These are phyloP conservation scores for Hypanus sabinus DNA, from an alignment of 2,113 vertebrate genomes.

Conservation along the genomic window DNA sequence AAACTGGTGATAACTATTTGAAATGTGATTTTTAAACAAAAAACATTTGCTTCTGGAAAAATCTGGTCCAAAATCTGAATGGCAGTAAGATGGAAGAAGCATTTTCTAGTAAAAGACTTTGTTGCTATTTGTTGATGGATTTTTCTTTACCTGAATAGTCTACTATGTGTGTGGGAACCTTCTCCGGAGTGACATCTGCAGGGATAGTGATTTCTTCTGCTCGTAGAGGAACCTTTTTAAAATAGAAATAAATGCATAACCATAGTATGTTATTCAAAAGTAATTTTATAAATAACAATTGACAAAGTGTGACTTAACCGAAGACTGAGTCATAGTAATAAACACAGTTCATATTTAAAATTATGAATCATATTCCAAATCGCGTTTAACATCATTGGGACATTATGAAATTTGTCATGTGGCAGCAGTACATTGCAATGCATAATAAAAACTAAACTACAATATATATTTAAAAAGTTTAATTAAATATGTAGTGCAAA, in stretches of 20 bases:
- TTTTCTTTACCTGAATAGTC: slow-evolving; percentile 82
- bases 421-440: no score
- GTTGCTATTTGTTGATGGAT: no score
- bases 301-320: neutral
- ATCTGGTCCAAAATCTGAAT: neutral
- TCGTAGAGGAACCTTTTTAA: slow-evolving; percentile 79
- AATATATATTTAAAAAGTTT: no score
- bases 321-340: neutral
- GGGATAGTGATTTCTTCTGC: slow-evolving; percentile 98
- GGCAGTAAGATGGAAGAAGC: neutral
- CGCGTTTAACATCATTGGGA: no score
- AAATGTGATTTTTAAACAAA: neutral
- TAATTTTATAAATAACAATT: neutral
- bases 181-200: slow-evolving; percentile 92
- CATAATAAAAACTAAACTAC: no score
- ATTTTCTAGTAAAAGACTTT: neutral
- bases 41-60: neutral
- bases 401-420: no score
- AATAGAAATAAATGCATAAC: neutral
- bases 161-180: slow-evolving; percentile 96
- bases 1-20: neutral
- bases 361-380: neutral
- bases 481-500: no score
- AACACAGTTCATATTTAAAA: neutral
- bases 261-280: neutral